Evolutionary conservation across 2,888 invertebrate genomes (phyloP).

Genomic region (Rutpela maculata): DNA sequence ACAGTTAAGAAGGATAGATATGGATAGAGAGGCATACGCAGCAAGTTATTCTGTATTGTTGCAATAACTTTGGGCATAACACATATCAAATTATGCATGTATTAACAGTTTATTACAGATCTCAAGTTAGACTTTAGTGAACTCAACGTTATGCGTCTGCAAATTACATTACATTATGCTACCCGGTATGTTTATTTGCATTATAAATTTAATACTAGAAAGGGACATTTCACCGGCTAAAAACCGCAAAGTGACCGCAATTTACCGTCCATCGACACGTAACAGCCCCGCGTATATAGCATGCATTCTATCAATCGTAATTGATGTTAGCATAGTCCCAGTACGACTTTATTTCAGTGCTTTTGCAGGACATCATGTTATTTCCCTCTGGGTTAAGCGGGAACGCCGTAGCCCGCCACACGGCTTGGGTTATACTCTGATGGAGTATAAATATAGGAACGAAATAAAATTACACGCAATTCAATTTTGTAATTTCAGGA

Average conservation of each 20-base stretch:
- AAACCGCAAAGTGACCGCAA: conserved; percentile 33
- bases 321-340: conserved; percentile 62
- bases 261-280: conserved; percentile 18
- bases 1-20: too few relatives aligned
- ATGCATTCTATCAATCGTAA: conserved; percentile 67
- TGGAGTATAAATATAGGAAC: conserved; percentile 59
- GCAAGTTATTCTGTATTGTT: too few relatives aligned
- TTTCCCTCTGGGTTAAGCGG: conserved; percentile 65
- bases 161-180: too few relatives aligned
- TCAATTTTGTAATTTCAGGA: conserved; percentile 52
- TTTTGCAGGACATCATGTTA: conserved; percentile 70
- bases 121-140: too few relatives aligned
- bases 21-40: too few relatives aligned
- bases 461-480: conserved; percentile 57
- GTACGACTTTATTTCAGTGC: conserved; percentile 65
- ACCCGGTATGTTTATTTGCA: neutral
- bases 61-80: too few relatives aligned
- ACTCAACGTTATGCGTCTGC: too few relatives aligned
- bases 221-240: neutral
- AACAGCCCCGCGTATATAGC: conserved; percentile 43
- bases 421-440: conserved; percentile 51
- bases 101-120: too few relatives aligned
- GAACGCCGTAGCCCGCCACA: conserved; percentile 49
- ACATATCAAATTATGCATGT: too few relatives aligned
- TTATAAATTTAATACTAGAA: neutral